A percentile compares a stretch with the other conserved stretches of the same genome.
Evolutionary conservation across 2,113 vertebrate species (phyloP).

Genomic region (Sinocyclocheilus grahami): DNA sequence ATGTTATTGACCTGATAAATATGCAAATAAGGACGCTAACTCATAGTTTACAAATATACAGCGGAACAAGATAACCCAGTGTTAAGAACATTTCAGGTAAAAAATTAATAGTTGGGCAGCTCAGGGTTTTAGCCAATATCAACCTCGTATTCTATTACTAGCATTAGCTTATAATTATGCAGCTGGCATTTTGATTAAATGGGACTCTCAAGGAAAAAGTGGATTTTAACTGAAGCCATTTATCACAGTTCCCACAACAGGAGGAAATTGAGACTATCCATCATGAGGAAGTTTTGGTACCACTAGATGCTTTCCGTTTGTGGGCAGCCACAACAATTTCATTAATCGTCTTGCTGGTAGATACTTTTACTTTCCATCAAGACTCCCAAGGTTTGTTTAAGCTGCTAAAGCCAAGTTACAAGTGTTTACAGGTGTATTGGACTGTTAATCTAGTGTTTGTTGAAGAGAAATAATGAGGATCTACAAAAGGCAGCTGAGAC

Average conservation of each 20-base stretch:
- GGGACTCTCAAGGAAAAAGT: slow-evolving; percentile 7
- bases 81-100: too few relatives aligned
- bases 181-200: neutral
- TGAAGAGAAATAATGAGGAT: neutral
- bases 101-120: too few relatives aligned
- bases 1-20: too few relatives aligned
- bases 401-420: neutral
- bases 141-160: too few relatives aligned
- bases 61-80: too few relatives aligned
- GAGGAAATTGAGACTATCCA: slow-evolving; percentile 37
- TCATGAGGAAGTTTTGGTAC: slow-evolving; percentile 35
- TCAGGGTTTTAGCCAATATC: too few relatives aligned
- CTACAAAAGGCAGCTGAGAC: slow-evolving; percentile 33
- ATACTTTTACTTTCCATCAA: neutral
- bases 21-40: too few relatives aligned
- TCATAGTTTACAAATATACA: too few relatives aligned
- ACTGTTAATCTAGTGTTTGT: slow-evolving; percentile 8
- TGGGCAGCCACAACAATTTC: slow-evolving; percentile 4
- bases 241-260: slow-evolving; percentile 20
- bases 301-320: neutral
- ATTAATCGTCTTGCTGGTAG: neutral
- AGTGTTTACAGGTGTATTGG: neutral
- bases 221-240: slow-evolving; percentile 31
- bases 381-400: neutral
- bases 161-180: too few relatives aligned